Conservation (phyloP, 2,888 invertebrate genomes). For the Hyalella azteca region DNA sequence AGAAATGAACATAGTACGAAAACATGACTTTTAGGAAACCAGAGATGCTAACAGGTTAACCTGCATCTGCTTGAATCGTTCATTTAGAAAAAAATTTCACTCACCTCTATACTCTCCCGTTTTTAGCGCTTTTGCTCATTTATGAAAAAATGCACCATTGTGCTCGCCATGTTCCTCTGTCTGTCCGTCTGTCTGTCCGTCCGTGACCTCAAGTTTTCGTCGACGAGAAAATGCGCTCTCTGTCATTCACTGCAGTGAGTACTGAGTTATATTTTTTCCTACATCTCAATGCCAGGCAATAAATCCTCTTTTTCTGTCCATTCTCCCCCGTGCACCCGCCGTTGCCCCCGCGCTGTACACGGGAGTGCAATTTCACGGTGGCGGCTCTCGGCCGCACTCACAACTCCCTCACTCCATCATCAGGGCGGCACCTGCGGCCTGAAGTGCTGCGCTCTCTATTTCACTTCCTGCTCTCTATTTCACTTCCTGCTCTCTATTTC, state of each 20-base stretch:
- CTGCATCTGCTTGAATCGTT: too few species aligned
- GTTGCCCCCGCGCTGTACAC: background rate
- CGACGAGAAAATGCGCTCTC: background rate
- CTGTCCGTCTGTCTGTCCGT: background rate
- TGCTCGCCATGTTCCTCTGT: background rate
- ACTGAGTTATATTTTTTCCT: background rate
- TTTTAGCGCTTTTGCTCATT: too few species aligned
- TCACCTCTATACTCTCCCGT: too few species aligned
- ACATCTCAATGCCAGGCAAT: too few species aligned
- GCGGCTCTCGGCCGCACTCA: background rate
- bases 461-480: background rate
- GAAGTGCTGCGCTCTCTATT: too few species aligned
- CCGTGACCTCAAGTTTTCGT: background rate
- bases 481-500: background rate
- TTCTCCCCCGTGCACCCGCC: background rate
- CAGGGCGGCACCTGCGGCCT: background rate
- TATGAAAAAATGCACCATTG: background rate
- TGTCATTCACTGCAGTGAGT: background rate
- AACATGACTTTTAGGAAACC: too few species aligned
- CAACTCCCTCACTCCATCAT: background rate
- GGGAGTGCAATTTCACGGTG: constrained; percentile 26
- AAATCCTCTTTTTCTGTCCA: too few species aligned
- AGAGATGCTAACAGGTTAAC: too few species aligned
- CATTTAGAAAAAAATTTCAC: too few species aligned
- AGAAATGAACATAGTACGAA: too few species aligned